Conservation (phyloP, 2,888 invertebrate species). For the Spodoptera exigua region DNA sequence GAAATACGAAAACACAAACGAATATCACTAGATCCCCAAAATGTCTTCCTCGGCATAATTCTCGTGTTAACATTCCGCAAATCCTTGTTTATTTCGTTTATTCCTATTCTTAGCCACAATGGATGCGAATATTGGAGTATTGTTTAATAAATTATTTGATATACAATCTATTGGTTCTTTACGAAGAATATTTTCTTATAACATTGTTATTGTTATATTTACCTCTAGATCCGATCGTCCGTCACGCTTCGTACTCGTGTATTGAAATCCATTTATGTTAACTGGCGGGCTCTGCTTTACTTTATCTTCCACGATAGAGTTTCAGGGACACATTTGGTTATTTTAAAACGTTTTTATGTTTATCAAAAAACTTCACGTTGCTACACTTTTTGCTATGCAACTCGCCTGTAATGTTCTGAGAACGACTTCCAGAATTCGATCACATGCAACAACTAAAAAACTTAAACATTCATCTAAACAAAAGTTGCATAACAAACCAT, state of each 20-base stretch:
- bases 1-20: constrained; percentile 51
- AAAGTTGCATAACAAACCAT: constrained; percentile 76
- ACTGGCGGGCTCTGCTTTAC: constrained; percentile 49
- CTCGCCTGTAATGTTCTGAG: constrained; percentile 65
- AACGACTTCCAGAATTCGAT: constrained; percentile 67
- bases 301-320: constrained; percentile 62
- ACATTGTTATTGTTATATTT: constrained; percentile 51
- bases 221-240: constrained; percentile 49
- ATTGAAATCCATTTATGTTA: constrained; percentile 52
- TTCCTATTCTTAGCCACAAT: constrained; percentile 41
- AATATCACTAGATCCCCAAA: constrained; percentile 48
- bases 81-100: constrained; percentile 61
- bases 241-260: constrained; percentile 43
- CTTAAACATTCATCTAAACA: constrained; percentile 72
- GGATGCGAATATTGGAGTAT: constrained; percentile 33
- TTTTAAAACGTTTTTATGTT: constrained; percentile 63
- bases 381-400: constrained; percentile 59
- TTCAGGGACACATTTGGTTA: constrained; percentile 58
- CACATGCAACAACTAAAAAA: constrained; percentile 58
- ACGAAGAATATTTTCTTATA: constrained; percentile 31
- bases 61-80: constrained; percentile 58
- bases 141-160: constrained; percentile 54
- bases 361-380: constrained; percentile 65
- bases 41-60: constrained; percentile 60
- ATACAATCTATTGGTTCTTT: constrained; percentile 36